phyloP scores from a whole-genome alignment of 30 jellyfish, hydroid and myxozoan genomes.

The Aurelia coerulea region DNA sequence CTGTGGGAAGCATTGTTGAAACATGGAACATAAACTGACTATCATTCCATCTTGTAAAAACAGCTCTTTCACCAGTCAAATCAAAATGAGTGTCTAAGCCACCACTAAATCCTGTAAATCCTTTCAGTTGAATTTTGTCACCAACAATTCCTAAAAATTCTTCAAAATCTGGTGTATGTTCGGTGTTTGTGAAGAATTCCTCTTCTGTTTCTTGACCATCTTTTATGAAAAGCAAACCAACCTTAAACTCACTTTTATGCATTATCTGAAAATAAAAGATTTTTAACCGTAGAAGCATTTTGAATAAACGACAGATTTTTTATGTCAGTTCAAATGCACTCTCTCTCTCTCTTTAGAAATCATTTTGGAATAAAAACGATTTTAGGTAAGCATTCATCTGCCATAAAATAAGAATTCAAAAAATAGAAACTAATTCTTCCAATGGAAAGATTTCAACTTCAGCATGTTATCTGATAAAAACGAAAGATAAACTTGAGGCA shows the following conservation, averaged over 20 bases:
- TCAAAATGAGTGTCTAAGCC: conserved; percentile 87
- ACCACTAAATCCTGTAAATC: conserved; percentile 90
- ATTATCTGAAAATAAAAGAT: conserved; percentile 59
- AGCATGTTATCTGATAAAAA: too few species aligned
- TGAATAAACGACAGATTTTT: too few species aligned
- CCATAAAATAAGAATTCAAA: too few species aligned
- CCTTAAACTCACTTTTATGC: conserved; percentile 92
- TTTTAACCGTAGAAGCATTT: too few species aligned
- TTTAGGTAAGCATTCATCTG: too few species aligned
- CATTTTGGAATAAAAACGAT: too few species aligned
- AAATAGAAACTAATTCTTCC: too few species aligned
- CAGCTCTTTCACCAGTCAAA: conserved; percentile 87
- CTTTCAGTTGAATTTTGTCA: conserved; percentile 71
- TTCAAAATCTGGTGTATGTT: conserved; percentile 83
- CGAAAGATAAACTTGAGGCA: too few species aligned
- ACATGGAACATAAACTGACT: conserved; percentile 94
- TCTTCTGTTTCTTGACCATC: conserved; percentile 93
- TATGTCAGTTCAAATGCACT: too few species aligned
- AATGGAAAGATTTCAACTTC: too few species aligned
- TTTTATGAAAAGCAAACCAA: conserved; percentile 84
- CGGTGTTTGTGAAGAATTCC: conserved; percentile 86
- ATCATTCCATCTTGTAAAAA: conserved; percentile 82
- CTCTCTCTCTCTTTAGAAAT: too few species aligned
- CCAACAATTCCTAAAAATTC: conserved; percentile 88
- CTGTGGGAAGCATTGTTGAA: conserved; percentile 91